phyloP scores from a whole-genome alignment of 2,113 vertebrate species.

The Passer domesticus region DNA sequence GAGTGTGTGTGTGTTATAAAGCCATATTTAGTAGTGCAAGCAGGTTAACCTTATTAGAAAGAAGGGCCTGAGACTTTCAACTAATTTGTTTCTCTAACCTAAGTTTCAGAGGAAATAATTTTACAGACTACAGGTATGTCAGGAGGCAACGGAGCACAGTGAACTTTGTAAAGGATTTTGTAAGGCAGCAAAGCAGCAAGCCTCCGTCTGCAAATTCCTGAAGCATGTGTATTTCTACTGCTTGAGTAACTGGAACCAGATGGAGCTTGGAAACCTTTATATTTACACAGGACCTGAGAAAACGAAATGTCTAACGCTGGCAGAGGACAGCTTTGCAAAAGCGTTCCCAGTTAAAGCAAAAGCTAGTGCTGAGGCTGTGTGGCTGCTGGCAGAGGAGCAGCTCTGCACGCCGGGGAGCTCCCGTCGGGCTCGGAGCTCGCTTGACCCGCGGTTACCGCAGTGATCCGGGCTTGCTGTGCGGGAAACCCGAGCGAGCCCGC shows the following conservation, averaged over 20 bases:
- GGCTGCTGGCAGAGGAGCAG: background rate
- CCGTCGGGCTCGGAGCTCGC: background rate
- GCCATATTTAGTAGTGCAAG: conserved; percentile 49
- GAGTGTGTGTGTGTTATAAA: background rate
- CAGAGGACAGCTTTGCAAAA: background rate
- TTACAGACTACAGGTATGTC: conserved; percentile 49
- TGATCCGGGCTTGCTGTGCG: rapidly evolving
- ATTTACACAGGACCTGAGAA: conserved; percentile 53
- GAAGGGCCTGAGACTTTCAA: background rate
- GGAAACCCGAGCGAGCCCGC: background rate
- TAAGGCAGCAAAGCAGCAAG: conserved; percentile 38
- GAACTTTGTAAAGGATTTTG: conserved; percentile 56
- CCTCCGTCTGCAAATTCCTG: conserved; percentile 65
- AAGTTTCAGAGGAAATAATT: background rate
- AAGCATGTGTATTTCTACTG: conserved; percentile 68
- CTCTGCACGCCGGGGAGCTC: background rate
- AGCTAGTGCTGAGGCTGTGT: background rate
- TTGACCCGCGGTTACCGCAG: background rate
- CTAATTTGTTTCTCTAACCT: background rate
- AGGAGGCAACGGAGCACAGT: background rate
- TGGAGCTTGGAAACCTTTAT: conserved; percentile 63
- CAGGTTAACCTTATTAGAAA: conserved; percentile 17
- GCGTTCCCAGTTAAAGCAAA: background rate
- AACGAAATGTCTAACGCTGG: background rate
- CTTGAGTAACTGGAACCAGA: conserved; percentile 72